A percentile compares a stretch with the other conserved stretches of the same genome.
Conservation (phyloP, 2,888 invertebrate species). For the Diarsia dahlii region DNA sequence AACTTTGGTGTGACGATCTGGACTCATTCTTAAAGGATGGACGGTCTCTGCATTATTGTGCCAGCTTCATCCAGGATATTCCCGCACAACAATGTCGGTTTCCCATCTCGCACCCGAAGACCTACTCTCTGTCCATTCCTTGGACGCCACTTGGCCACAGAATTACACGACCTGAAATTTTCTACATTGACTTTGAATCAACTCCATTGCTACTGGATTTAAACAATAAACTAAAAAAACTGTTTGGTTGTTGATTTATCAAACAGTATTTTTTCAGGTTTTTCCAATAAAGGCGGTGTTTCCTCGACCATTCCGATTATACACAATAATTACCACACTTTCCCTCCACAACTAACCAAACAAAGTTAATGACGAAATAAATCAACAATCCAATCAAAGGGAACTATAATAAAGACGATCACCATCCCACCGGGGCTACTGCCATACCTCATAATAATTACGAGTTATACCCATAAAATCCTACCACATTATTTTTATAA, state of each 20-base stretch:
- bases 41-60: too few relatives aligned
- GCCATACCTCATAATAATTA: constrained; percentile 79
- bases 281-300: too few relatives aligned
- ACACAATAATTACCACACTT: not conserved
- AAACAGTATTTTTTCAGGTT: too few relatives aligned
- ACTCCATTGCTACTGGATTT: not conserved
- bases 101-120: too few relatives aligned
- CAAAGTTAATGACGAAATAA: constrained; percentile 58
- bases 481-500: constrained; percentile 79
- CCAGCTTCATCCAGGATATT: too few relatives aligned
- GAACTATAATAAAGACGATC: constrained; percentile 68
- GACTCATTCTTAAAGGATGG: too few relatives aligned
- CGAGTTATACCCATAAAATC: constrained; percentile 76
- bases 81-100: too few relatives aligned
- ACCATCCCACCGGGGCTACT: constrained; percentile 56
- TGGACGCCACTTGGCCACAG: too few relatives aligned
- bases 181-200: not conserved
- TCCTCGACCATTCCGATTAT: not conserved
- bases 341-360: constrained; percentile 10
- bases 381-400: constrained; percentile 71
- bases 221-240: not conserved
- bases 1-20: too few relatives aligned
- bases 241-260: not conserved
- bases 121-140: too few relatives aligned
- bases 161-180: not conserved